phyloP scores from a whole-genome alignment of 2,888 invertebrate genomes.

The Papilio elwesi region DNA sequence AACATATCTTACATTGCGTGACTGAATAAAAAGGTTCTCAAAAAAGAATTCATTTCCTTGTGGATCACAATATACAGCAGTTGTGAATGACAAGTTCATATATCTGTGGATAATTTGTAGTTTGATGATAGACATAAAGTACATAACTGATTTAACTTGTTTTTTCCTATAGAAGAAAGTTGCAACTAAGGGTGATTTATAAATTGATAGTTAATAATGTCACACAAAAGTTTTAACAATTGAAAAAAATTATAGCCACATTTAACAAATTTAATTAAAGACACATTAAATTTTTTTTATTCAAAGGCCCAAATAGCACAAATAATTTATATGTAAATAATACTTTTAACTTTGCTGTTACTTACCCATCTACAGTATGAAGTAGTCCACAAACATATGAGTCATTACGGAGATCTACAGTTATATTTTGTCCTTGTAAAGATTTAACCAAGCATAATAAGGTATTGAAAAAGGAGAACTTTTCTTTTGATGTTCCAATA shows the following conservation, averaged over 20 bases:
- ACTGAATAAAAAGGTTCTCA: slow-evolving; percentile 85
- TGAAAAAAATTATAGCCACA: too few relatives aligned
- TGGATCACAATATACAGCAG: slow-evolving; percentile 86
- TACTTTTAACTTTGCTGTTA: slow-evolving; percentile 24
- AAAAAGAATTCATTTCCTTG: slow-evolving; percentile 85
- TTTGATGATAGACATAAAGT: neutral
- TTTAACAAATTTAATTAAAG: too few relatives aligned
- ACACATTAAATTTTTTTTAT: neutral
- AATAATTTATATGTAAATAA: neutral
- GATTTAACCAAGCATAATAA: slow-evolving; percentile 86
- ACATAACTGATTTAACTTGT: neutral
- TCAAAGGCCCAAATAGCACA: too few relatives aligned
- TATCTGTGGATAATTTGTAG: slow-evolving; percentile 65
- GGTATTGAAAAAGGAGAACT: slow-evolving; percentile 83
- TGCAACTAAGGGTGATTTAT: too few relatives aligned
- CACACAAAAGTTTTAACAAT: too few relatives aligned
- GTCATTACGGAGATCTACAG: slow-evolving; percentile 88
- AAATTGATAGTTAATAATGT: too few relatives aligned
- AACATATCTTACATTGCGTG: slow-evolving; percentile 87
- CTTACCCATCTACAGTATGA: slow-evolving; percentile 86
- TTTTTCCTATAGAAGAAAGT: neutral
- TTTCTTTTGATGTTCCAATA: slow-evolving; percentile 70
- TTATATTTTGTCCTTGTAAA: slow-evolving; percentile 84
- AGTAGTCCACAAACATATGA: slow-evolving; percentile 85
- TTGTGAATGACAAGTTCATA: slow-evolving; percentile 87